Base-by-base conservation (phyloP, 2,888 invertebrate genomes). In the Aphrophora alni region DNA sequence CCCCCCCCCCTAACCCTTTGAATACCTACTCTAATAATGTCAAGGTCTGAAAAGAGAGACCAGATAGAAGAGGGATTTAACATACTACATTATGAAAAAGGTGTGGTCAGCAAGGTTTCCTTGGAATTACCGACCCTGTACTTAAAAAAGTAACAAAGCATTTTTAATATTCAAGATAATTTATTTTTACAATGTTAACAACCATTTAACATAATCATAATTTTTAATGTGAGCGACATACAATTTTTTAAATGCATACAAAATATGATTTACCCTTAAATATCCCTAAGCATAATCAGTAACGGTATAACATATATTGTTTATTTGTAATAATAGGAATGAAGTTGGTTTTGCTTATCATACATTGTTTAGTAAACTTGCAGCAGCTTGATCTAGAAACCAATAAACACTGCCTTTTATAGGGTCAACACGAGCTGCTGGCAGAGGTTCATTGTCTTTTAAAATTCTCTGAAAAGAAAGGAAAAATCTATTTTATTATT, bases 361-460 rank as follows among this genome's bases (percentile, higher is more conserved):
- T 38, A 59, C 38, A 70, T 44, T 51, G 38, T 73, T 27, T n/a
- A 78, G 73, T 25, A 73, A 51, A 12, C 84, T 81, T 1, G 85
- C 85, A n/a, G 86, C 85, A 27, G 80, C 75, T 81, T 84, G 82
- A 80, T 86, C 86, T 26, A 86, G 75, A 24, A 90, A 87, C 92
- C 92, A 92, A 84, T 92, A 90, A 0, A 96, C 88, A 76, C 91
- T 89, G 21, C 96, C 96, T 82, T 90, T 88, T 5, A 88, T 89
- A 0, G 96, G 95, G 82, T 92, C 90, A 17, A 98, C 95, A 87
- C 92, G 89, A 0, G 91, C 92, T 0, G 96, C 95, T 8, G 98
- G 98, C 26, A 97, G 89, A 77, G 91, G 90, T 86, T 96, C 95
- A 80, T 92, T 92, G 82, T 95, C 93, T 84, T 92, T 91, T 81